Evolutionary conservation across 2,797 vertebrate genomes (phyloP).

Genomic region (Fistularia commersonii): DNA sequence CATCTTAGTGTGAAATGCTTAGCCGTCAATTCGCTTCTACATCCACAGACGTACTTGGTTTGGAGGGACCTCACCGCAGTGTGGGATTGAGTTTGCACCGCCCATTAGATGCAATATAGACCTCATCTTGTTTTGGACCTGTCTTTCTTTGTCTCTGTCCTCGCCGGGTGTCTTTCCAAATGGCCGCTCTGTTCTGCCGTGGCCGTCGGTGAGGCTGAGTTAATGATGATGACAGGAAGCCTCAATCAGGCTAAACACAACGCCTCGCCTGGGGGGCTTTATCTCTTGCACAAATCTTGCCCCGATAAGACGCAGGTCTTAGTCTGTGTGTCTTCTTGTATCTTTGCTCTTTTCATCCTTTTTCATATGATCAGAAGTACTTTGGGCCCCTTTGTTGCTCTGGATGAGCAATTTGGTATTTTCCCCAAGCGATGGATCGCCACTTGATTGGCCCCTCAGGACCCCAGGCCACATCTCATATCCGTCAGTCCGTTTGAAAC

Average conservation of each 20-base stretch:
- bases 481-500: slow-evolving; percentile 11
- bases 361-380: slow-evolving; percentile 37
- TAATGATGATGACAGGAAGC: slow-evolving; percentile 77
- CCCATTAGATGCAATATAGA: slow-evolving; percentile 44
- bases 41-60: slow-evolving; percentile 6
- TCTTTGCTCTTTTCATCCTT: slow-evolving; percentile 49
- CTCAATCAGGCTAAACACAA: slow-evolving; percentile 62
- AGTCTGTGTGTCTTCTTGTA: slow-evolving; percentile 49
- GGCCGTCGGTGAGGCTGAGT: slow-evolving; percentile 52
- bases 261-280: slow-evolving; percentile 63
- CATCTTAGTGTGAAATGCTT: neutral
- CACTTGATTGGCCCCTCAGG: slow-evolving; percentile 38
- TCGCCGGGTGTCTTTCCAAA: slow-evolving; percentile 59
- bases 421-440: slow-evolving; percentile 15
- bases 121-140: slow-evolving; percentile 48
- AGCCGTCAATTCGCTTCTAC: slow-evolving; percentile 11
- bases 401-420: slow-evolving; percentile 35
- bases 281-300: slow-evolving; percentile 63
- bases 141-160: slow-evolving; percentile 54
- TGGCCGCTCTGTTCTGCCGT: slow-evolving; percentile 60
- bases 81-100: slow-evolving; percentile 12
- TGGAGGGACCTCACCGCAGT: slow-evolving; percentile 12
- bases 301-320: slow-evolving; percentile 63
- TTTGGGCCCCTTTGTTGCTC: slow-evolving; percentile 35
- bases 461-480: slow-evolving; percentile 24